Conservation (phyloP, 2,888 invertebrate genomes). For the Ornithoptera alexandrae region DNA sequence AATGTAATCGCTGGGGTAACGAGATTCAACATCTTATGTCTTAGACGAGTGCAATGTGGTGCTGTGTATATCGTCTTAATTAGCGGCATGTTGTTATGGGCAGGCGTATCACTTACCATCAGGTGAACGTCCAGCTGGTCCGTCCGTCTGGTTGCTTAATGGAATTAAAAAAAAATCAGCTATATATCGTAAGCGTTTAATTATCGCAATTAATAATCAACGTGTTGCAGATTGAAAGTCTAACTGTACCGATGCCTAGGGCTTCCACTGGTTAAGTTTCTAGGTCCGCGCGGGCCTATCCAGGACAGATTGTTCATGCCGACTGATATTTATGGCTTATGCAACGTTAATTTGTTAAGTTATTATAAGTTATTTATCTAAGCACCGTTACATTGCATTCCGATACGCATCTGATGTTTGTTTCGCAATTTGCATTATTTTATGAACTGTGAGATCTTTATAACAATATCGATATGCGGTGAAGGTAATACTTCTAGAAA, state of each 20-base stretch:
- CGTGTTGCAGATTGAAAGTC: slow-evolving; percentile 13
- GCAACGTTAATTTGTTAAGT: slow-evolving; percentile 26
- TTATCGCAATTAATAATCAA: slow-evolving; percentile 19
- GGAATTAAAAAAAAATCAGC: background rate
- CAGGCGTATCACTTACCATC: no score
- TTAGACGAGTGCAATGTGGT: no score
- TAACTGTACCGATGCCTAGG: slow-evolving; percentile 16
- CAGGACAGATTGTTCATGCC: slow-evolving; percentile 27
- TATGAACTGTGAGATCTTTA: background rate
- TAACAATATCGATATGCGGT: no score
- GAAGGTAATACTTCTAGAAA: no score
- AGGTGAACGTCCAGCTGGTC: no score
- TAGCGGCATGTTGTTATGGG: no score
- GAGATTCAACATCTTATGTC: no score
- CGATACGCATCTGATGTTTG: slow-evolving; percentile 12
- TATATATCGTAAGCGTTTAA: slow-evolving; percentile 1
- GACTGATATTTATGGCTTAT: slow-evolving; percentile 26
- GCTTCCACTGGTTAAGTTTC: slow-evolving; percentile 9
- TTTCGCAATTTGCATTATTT: slow-evolving; percentile 2
- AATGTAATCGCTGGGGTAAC: no score
- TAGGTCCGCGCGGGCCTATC: slow-evolving; percentile 25
- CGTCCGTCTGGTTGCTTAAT: background rate
- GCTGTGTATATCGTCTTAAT: no score
- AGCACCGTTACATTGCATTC: slow-evolving; percentile 20
- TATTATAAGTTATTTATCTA: slow-evolving; percentile 25